Base-by-base conservation (phyloP, 2,113 vertebrate species). In the Hymenochirus boettgeri region DNA sequence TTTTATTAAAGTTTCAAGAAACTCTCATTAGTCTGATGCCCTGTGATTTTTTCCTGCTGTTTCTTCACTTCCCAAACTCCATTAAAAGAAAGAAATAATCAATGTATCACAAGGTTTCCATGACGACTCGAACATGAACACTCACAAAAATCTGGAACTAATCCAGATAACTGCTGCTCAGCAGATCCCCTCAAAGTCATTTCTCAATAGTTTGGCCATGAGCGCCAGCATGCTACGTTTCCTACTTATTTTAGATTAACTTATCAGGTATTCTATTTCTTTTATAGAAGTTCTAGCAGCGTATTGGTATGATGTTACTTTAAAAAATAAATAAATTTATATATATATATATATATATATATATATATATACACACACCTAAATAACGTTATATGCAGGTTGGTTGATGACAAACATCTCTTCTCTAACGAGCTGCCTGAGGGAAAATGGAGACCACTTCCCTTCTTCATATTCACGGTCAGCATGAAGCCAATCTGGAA, bases 1-100 rank as follows among this genome's bases (percentile, higher is more conserved):
- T 53, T 19, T 50, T 58, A 64, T 42, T 53, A 53, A 25, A 42
- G 31, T 39, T 53, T 27, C 65, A 53, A 23, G 57, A 26, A 69
- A 29, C 56, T 29, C 56, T 69, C 47, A 53, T 69, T 60, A 60
- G 33, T 60, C 42, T 45, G 56, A 51, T 69, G 24, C 57, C 65
- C 57, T 69, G 57, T 57, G 52, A 69, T 60, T 60, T 23, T 48
- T 59, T 27, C 65, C 57, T 60, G 48, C 57, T 60, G 65, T 60
- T 69, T 48, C n/a, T n/a, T 18, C 15, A 27, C 47, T 60, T 51
- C 33, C 33, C n/a, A 51, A 69, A 60, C 65, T 69, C 48, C 65
- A 69, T 60, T 69, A 60, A 53, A 60, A 21, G 19, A 17, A 52
- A 58, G 45, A 65, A 35, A 59, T 60, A 69, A 69, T 60, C 65